phyloP scores from a whole-genome alignment of 2,113 vertebrate genomes.

The Verasper variegatus region DNA sequence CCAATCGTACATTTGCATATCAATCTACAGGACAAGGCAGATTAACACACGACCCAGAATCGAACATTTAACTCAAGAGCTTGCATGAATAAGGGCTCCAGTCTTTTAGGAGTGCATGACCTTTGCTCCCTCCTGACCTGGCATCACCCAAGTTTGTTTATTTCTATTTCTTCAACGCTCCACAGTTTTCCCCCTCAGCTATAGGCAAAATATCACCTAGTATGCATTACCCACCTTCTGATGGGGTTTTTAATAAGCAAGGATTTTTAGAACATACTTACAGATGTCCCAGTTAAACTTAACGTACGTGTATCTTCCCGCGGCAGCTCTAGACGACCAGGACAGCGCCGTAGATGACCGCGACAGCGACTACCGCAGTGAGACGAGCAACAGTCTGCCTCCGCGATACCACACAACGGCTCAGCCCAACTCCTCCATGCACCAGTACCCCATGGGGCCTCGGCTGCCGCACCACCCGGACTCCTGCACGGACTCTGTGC shows the following conservation, averaged over 20 bases:
- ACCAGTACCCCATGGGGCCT: conserved; percentile 89
- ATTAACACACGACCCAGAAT: neutral
- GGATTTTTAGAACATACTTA: neutral
- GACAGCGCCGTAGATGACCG: conserved; percentile 96
- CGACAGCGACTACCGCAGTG: conserved; percentile 97
- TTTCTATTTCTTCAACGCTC: neutral
- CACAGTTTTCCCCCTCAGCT: neutral
- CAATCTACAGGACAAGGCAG: neutral
- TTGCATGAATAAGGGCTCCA: neutral
- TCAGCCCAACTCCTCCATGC: conserved; percentile 93
- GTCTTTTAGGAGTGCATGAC: conserved; percentile 28
- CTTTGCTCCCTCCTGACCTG: conserved; percentile 20
- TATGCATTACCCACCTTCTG: neutral
- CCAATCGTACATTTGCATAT: neutral
- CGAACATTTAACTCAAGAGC: neutral
- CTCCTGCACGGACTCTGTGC: conserved; percentile 86
- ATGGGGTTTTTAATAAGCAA: neutral
- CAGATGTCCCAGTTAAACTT: neutral
- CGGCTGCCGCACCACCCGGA: conserved; percentile 87
- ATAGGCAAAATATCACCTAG: neutral
- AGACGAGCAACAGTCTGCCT: conserved; percentile 94
- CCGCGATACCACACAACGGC: conserved; percentile 90
- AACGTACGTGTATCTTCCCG: conserved; percentile 5
- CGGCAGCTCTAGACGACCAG: conserved; percentile 91
- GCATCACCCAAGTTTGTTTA: conserved; percentile 15